phyloP scores from a whole-genome alignment of 2,797 vertebrate species.

The Gobio occitaniae region DNA sequence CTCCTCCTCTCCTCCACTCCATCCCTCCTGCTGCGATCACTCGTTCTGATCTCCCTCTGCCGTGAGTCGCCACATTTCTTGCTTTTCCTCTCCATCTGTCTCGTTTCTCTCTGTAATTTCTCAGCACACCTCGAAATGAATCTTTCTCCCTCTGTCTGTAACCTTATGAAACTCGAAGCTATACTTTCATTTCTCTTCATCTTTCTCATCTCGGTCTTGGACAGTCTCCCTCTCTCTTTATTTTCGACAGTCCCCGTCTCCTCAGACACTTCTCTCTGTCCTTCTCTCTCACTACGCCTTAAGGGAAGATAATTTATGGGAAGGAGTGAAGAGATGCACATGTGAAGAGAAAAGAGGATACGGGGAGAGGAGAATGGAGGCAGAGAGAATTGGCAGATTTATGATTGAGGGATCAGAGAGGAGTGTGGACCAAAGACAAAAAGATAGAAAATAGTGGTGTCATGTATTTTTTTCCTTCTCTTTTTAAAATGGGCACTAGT shows the following conservation, averaged over 20 bases:
- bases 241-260: conserved; percentile 25
- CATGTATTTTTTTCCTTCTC: background rate
- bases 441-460: background rate
- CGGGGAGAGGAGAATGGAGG: conserved; percentile 20
- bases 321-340: conserved; percentile 35
- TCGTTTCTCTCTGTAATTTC: conserved; percentile 20
- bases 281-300: conserved; percentile 25
- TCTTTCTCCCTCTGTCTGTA: conserved; percentile 22
- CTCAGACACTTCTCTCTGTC: conserved; percentile 32
- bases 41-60: conserved; percentile 63
- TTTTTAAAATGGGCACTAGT: conserved; percentile 7
- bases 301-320: conserved; percentile 55
- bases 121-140: conserved; percentile 5
- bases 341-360: conserved; percentile 27
- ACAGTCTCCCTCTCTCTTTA: conserved; percentile 11
- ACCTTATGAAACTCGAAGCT: conserved; percentile 33
- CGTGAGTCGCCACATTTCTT: conserved; percentile 59
- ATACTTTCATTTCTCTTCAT: conserved; percentile 34
- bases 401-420: conserved; percentile 46
- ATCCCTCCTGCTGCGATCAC: conserved; percentile 58
- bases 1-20: conserved; percentile 70
- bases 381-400: conserved; percentile 52
- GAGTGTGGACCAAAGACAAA: conserved; percentile 14
- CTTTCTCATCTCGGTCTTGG: conserved; percentile 25
- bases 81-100: conserved; percentile 29